Conservation (phyloP, 2,797 vertebrate species). For the Gadopsis marmoratus region DNA sequence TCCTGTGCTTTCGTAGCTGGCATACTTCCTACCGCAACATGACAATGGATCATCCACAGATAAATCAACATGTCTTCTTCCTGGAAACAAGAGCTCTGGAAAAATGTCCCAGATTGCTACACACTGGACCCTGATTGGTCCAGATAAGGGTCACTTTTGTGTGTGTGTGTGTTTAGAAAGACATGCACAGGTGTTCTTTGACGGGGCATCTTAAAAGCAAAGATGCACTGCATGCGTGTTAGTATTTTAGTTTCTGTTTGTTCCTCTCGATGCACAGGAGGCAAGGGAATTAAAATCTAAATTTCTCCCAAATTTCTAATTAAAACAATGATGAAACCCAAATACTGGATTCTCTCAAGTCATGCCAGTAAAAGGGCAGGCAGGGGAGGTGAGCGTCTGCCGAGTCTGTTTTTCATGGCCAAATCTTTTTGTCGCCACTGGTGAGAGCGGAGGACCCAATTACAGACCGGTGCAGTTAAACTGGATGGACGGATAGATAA, state of each 20-base stretch:
- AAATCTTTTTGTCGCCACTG: too few species aligned
- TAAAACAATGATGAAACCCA: background rate
- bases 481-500: too few species aligned
- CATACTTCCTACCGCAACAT: constrained; percentile 63
- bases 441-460: too few species aligned
- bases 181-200: constrained; percentile 16
- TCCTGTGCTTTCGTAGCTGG: constrained; percentile 61
- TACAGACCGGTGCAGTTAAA: too few species aligned
- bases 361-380: too few species aligned
- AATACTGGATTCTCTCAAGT: background rate
- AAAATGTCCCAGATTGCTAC: constrained; percentile 71
- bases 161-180: background rate
- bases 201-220: constrained; percentile 3
- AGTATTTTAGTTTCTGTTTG: background rate
- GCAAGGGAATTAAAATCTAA: background rate
- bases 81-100: constrained; percentile 70
- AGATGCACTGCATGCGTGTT: background rate
- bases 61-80: constrained; percentile 65
- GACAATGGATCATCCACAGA: constrained; percentile 62
- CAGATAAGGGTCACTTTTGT: constrained; percentile 49
- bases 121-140: constrained; percentile 64
- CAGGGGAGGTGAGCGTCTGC: too few species aligned
- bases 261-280: background rate
- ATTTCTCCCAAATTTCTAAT: background rate
- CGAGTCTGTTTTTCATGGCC: too few species aligned